phyloP scores from a whole-genome alignment of 1,140 invertebrate species.

The Drosophila truncata region DNA sequence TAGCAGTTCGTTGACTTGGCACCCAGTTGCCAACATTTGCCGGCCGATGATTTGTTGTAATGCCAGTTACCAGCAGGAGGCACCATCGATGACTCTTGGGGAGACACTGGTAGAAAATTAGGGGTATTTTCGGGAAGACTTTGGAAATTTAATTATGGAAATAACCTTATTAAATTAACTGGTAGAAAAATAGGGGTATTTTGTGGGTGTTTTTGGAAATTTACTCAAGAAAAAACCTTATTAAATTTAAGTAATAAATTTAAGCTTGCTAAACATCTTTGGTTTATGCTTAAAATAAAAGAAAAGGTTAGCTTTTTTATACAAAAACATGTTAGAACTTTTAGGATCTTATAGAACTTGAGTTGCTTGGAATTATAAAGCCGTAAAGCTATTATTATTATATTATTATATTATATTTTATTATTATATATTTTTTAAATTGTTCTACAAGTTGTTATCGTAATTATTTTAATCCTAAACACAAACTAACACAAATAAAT shows the following conservation, averaged over 20 bases:
- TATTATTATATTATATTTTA: no score
- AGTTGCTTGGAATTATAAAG: no score
- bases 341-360: no score
- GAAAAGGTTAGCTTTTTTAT: background rate
- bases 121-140: background rate
- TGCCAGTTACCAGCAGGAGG: slow-evolving; percentile 56
- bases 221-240: background rate
- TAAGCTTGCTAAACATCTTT: background rate
- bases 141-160: no score
- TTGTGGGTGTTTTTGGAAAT: background rate
- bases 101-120: background rate
- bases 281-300: background rate
- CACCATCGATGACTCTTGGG: slow-evolving; percentile 25
- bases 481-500: no score
- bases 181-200: background rate
- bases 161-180: background rate
- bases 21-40: slow-evolving; percentile 61
- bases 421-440: no score
- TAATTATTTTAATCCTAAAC: no score
- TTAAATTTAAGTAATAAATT: background rate
- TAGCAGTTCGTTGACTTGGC: slow-evolving; percentile 81
- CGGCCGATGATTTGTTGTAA: slow-evolving; percentile 73
- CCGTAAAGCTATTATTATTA: no score
- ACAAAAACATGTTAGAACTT: no score
- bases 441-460: no score